Conservation (phyloP, 2,888 invertebrate genomes). For the Callosobruchus maculatus region DNA sequence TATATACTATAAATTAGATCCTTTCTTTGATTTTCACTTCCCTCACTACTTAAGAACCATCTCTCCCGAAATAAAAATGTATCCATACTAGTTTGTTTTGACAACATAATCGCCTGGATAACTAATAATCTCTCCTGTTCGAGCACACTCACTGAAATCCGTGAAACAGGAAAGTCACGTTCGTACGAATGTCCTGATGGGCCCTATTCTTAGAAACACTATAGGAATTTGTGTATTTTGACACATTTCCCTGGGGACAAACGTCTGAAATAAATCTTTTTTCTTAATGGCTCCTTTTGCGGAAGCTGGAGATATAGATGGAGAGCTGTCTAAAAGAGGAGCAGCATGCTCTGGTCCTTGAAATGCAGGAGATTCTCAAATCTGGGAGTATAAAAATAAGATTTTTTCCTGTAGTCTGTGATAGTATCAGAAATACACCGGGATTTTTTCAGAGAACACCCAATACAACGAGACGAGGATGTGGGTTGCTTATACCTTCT, state of each 20-base stretch:
- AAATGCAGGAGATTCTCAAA: no score
- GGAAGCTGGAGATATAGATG: slow-evolving; percentile 33
- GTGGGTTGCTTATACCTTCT: no score
- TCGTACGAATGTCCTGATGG: slow-evolving; percentile 7
- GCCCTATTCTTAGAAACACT: slow-evolving; percentile 30
- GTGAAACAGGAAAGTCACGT: neutral
- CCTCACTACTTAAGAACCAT: neutral
- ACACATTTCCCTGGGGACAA: slow-evolving; percentile 34
- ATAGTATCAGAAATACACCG: no score
- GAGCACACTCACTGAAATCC: slow-evolving; percentile 7
- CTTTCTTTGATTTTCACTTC: neutral
- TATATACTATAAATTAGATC: neutral
- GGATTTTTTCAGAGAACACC: no score
- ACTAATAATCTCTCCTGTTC: slow-evolving; percentile 2
- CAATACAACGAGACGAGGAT: no score
- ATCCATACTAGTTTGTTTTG: slow-evolving; percentile 6
- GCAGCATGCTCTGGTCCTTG: no score
- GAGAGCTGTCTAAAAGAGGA: no score
- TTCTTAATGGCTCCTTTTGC: slow-evolving; percentile 6
- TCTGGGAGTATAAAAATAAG: no score
- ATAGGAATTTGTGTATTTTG: slow-evolving; percentile 28
- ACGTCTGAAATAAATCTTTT: slow-evolving; percentile 35
- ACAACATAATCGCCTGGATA: slow-evolving; percentile 9
- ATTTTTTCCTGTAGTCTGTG: no score
- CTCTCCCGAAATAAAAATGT: slow-evolving; percentile 9